Evolutionary conservation across 2,113 vertebrate genomes (phyloP).

Genomic region (Oreochromis tanganicae): DNA sequence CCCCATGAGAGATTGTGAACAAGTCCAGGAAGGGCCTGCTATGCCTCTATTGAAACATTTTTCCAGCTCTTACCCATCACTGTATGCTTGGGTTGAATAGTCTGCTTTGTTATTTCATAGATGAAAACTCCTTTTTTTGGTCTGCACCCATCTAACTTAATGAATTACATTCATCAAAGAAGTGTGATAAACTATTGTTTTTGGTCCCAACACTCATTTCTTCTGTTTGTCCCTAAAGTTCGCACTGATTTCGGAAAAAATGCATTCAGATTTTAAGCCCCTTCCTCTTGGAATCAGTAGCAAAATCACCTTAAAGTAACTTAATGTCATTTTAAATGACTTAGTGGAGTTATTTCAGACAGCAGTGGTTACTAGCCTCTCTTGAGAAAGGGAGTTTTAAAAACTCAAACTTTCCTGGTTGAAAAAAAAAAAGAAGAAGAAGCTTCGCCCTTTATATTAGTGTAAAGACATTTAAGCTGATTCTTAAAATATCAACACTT

Average conservation of each 20-base stretch:
- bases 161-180: background rate
- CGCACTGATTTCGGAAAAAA: too few relatives aligned
- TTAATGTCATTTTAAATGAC: background rate
- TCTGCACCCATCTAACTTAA: rapidly evolving
- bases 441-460: too few relatives aligned
- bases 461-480: background rate
- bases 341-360: background rate
- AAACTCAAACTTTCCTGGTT: background rate
- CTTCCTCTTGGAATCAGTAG: too few relatives aligned
- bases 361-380: background rate
- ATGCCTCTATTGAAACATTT: too few relatives aligned
- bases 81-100: background rate
- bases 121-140: background rate
- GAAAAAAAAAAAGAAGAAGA: too few relatives aligned
- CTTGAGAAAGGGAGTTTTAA: background rate
- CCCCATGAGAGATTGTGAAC: background rate
- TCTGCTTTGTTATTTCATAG: background rate
- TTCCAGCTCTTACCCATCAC: background rate
- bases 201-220: too few relatives aligned
- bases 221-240: too few relatives aligned
- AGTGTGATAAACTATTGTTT: too few relatives aligned
- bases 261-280: too few relatives aligned
- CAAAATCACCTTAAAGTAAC: too few relatives aligned
- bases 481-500: too few relatives aligned
- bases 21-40: background rate